Evolutionary conservation across 2,888 invertebrate species (phyloP).

Genomic region (Ormyrus labotus): DNA sequence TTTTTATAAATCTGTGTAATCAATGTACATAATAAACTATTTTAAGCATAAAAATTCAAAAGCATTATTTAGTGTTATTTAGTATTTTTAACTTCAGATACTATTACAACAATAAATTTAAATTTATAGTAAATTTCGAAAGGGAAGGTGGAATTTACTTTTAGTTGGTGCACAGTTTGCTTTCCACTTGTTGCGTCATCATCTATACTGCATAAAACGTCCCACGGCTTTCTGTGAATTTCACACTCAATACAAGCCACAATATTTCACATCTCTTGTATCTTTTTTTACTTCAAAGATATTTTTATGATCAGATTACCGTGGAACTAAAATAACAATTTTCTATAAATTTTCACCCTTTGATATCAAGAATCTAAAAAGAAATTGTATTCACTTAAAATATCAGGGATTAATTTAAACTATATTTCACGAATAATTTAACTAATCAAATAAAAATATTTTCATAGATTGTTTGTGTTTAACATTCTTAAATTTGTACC

Average conservation of each 20-base stretch:
- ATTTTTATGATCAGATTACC: conserved; percentile 6
- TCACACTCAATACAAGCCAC: conserved; percentile 10
- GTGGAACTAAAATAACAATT: neutral
- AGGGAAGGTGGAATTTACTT: neutral
- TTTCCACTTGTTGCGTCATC: conserved; percentile 50
- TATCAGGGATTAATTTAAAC: too few species aligned
- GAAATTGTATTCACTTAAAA: too few species aligned
- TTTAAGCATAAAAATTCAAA: neutral
- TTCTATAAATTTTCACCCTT: neutral
- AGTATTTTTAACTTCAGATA: neutral
- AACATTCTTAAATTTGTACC: too few species aligned
- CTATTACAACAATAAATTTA: neutral
- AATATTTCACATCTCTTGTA: neutral
- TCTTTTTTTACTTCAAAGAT: neutral
- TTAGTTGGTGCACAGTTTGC: conserved; percentile 1
- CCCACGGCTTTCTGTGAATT: conserved; percentile 12
- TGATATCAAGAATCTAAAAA: too few species aligned
- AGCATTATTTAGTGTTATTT: neutral
- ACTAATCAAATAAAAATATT: too few species aligned
- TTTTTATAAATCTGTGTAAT: too few species aligned
- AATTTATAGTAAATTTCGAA: neutral
- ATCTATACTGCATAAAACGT: neutral
- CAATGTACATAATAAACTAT: too few species aligned
- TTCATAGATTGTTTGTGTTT: too few species aligned
- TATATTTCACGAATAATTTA: too few species aligned